Conservation (phyloP, 2,797 vertebrate genomes). For the Ciconia nigra region DNA sequence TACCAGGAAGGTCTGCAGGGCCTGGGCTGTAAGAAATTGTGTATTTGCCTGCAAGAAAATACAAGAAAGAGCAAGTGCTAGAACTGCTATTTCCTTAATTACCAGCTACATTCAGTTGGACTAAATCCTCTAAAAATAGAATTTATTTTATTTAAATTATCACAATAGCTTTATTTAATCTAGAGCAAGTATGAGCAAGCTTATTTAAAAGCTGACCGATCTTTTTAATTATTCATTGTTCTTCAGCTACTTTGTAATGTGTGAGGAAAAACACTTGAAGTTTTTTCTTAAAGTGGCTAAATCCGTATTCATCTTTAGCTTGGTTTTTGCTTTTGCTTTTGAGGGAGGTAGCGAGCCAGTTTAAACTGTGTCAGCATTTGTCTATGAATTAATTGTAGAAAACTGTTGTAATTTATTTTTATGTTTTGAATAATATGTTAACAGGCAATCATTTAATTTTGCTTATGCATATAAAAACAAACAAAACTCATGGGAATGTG, state of each 20-base stretch:
- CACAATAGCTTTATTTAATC: conserved; percentile 19
- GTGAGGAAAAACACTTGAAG: background rate
- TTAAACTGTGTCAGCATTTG: conserved; percentile 38
- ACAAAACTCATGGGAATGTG: background rate
- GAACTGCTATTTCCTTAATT: conserved; percentile 11
- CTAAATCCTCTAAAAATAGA: conserved; percentile 36
- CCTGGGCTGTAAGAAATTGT: background rate
- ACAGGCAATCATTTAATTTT: conserved; percentile 12
- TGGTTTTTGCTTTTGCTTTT: background rate
- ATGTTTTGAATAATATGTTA: conserved; percentile 26
- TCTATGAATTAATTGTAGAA: background rate
- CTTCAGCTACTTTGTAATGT: conserved; percentile 1
- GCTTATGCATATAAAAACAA: background rate
- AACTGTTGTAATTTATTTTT: conserved; percentile 55
- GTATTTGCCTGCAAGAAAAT: background rate
- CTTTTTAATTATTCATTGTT: conserved; percentile 44
- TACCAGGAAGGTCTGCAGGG: background rate
- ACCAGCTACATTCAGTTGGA: background rate
- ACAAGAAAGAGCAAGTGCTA: background rate
- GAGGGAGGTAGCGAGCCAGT: background rate
- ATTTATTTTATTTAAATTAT: conserved; percentile 40
- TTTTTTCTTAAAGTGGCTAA: background rate
- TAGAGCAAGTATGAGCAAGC: background rate
- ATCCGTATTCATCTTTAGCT: conserved; percentile 9
- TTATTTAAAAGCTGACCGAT: conserved; percentile 34